Conservation (phyloP, 2,113 vertebrate species). For the Myotis brandtii region DNA sequence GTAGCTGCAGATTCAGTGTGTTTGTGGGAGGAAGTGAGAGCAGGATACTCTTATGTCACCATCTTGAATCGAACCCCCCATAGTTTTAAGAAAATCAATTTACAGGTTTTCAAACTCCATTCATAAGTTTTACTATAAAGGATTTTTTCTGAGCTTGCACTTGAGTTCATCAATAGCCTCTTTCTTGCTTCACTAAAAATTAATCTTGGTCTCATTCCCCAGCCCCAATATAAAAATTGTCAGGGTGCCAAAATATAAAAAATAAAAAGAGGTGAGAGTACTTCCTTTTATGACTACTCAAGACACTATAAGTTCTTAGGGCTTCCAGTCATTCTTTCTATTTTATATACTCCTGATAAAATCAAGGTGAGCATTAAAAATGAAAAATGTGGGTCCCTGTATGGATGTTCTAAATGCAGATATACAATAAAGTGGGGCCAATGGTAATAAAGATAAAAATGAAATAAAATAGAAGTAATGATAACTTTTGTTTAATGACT, state of each 20-base stretch:
- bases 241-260: background rate
- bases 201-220: background rate
- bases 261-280: background rate
- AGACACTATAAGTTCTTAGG: background rate
- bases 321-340: background rate
- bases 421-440: background rate
- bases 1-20: background rate
- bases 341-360: background rate
- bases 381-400: background rate
- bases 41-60: background rate
- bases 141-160: background rate
- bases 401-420: slow-evolving; percentile 42
- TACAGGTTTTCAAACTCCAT: background rate
- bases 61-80: background rate
- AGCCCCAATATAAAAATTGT: background rate
- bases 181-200: background rate
- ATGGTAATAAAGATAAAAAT: slow-evolving; percentile 60
- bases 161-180: background rate
- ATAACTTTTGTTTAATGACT: slow-evolving; percentile 63
- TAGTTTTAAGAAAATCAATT: background rate
- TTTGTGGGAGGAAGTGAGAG: background rate
- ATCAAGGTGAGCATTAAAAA: slow-evolving; percentile 15
- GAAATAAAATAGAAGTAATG: slow-evolving; percentile 40
- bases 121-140: background rate
- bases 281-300: background rate